Conservation (phyloP, 2,888 invertebrate species). For the Melangyna quadrimaculata region DNA sequence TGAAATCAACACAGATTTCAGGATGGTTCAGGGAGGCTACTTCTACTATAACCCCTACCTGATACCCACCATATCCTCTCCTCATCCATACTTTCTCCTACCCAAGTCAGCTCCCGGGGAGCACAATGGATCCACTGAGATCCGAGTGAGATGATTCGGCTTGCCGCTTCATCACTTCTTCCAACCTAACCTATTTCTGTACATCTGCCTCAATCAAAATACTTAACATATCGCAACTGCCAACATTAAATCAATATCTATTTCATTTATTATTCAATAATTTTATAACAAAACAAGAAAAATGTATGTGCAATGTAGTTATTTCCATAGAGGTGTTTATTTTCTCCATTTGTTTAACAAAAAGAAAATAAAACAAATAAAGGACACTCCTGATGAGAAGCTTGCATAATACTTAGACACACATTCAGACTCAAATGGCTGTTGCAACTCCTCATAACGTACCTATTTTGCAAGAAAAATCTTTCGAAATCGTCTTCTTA, state of each 20-base stretch:
- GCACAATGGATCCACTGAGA: no score
- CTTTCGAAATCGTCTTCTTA: neutral
- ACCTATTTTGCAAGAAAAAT: constrained; percentile 3
- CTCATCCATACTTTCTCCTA: no score
- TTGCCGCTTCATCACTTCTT: no score
- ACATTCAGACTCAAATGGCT: neutral
- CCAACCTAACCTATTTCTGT: no score
- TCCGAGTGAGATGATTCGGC: no score
- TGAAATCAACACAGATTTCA: no score
- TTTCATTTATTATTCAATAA: neutral
- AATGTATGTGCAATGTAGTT: neutral
- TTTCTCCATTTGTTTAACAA: neutral
- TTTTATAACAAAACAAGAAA: neutral
- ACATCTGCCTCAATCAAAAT: no score
- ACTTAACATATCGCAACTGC: neutral
- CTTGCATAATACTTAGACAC: neutral
- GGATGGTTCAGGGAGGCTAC: no score
- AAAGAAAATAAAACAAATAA: constrained; percentile 1
- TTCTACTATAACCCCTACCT: no score
- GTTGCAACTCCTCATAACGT: neutral
- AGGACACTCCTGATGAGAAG: neutral
- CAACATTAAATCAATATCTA: neutral
- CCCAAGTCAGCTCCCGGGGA: no score
- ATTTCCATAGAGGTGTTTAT: neutral
- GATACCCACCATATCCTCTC: no score